Conservation (phyloP, 2,113 vertebrate species). For the Mugil cephalus region DNA sequence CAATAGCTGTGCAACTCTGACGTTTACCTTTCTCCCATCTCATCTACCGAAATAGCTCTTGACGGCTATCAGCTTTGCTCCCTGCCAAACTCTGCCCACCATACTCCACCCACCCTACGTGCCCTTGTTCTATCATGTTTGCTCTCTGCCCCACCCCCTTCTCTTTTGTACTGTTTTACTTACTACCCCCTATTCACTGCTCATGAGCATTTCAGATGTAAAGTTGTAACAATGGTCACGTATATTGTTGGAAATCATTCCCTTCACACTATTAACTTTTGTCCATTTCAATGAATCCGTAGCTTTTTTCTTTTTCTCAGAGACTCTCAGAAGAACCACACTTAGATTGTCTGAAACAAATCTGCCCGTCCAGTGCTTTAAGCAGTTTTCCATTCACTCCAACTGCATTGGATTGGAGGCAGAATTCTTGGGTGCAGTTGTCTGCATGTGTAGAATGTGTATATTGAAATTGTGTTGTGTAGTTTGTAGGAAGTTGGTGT, state of each 20-base stretch:
- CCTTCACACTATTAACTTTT: neutral
- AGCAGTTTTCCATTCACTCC: neutral
- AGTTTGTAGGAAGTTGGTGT: neutral
- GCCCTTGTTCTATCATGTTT: conserved; percentile 20
- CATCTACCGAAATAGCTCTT: conserved; percentile 57
- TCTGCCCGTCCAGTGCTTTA: neutral
- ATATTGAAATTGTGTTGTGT: neutral
- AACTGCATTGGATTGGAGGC: neutral
- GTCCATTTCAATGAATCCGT: no score
- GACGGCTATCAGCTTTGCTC: conserved; percentile 45
- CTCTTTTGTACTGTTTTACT: conserved; percentile 39
- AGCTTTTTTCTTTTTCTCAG: no score
- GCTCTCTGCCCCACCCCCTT: conserved; percentile 10
- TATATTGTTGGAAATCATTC: no score
- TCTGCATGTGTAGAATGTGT: neutral
- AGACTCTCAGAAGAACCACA: neutral
- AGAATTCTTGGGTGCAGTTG: neutral
- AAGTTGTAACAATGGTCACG: neutral
- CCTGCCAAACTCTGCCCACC: conserved; percentile 9
- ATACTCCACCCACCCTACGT: neutral
- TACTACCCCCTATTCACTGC: neutral
- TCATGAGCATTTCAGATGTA: conserved; percentile 18
- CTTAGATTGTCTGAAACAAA: neutral
- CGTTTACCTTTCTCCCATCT: conserved; percentile 49
- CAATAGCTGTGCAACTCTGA: conserved; percentile 17